phyloP scores from a whole-genome alignment of 2,113 vertebrate species.

The Tychaedon coryphoeus region DNA sequence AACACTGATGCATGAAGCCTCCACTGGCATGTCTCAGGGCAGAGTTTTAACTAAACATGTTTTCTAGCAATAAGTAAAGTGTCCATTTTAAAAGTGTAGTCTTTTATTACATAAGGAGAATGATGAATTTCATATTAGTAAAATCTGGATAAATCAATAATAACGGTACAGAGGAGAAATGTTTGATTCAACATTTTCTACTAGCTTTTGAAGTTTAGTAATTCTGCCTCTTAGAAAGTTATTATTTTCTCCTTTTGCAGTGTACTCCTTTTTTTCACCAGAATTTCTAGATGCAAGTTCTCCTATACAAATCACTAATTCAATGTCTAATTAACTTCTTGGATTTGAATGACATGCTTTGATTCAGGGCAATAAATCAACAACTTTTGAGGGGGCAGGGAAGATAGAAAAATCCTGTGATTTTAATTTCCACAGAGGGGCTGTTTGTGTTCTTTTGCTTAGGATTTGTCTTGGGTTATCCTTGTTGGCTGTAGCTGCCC shows the following conservation, averaged over 20 bases:
- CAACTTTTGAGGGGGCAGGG: neutral
- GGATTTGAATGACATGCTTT: neutral
- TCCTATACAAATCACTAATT: neutral
- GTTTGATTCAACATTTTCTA: neutral
- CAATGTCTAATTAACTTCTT: neutral
- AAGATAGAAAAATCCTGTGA: neutral
- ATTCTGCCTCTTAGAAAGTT: neutral
- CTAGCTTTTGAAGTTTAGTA: neutral
- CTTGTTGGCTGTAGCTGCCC: neutral
- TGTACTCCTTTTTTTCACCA: neutral
- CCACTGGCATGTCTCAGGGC: neutral
- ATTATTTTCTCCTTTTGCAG: neutral
- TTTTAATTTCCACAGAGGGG: neutral
- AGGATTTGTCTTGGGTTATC: neutral
- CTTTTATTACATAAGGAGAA: neutral
- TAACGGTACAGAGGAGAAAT: neutral
- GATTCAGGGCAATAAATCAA: neutral
- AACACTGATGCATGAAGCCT: slow-evolving; percentile 13
- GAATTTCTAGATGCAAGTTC: neutral
- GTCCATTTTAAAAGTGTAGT: neutral
- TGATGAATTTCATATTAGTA: neutral
- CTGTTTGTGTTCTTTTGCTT: neutral
- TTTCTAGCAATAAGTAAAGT: slow-evolving; percentile 13
- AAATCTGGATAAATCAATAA: neutral
- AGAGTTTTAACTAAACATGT: neutral